Evolutionary conservation across 2,797 vertebrate genomes (phyloP).

Genomic region (Sylvia borin): DNA sequence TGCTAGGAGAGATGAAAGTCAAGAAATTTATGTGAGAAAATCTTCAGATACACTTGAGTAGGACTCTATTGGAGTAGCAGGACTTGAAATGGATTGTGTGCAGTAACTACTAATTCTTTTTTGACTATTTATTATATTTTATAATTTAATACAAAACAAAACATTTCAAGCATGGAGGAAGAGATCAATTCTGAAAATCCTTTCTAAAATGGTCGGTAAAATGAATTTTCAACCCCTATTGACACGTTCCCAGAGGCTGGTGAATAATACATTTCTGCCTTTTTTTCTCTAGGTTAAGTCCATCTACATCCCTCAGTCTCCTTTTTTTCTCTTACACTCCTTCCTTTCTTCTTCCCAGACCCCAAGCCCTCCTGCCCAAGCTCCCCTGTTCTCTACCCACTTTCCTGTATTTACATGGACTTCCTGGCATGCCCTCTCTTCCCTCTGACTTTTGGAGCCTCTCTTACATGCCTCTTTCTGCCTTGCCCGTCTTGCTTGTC

Average conservation of each 20-base stretch:
- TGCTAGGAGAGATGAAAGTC: background rate
- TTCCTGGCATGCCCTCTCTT: background rate
- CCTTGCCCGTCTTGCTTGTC: background rate
- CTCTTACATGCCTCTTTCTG: background rate
- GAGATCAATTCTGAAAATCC: background rate
- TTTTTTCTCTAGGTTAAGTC: background rate
- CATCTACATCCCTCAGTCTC: too few relatives aligned
- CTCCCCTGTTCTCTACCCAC: background rate
- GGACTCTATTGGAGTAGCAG: background rate
- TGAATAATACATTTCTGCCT: background rate
- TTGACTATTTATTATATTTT: background rate
- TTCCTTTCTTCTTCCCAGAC: background rate
- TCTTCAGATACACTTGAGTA: background rate
- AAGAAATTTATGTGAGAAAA: background rate
- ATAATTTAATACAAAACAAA: background rate
- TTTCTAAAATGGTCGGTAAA: background rate
- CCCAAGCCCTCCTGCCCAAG: background rate
- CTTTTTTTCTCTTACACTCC: background rate
- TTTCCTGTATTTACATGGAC: background rate
- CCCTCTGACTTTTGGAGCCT: background rate
- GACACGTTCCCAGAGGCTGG: background rate
- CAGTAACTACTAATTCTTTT: background rate
- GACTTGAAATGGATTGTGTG: background rate
- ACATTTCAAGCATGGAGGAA: background rate
- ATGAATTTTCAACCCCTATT: background rate